These are phyloP conservation scores for Micrasema longulum DNA, from an alignment of 1,140 invertebrate species.

Conservation along the genomic window DNA sequence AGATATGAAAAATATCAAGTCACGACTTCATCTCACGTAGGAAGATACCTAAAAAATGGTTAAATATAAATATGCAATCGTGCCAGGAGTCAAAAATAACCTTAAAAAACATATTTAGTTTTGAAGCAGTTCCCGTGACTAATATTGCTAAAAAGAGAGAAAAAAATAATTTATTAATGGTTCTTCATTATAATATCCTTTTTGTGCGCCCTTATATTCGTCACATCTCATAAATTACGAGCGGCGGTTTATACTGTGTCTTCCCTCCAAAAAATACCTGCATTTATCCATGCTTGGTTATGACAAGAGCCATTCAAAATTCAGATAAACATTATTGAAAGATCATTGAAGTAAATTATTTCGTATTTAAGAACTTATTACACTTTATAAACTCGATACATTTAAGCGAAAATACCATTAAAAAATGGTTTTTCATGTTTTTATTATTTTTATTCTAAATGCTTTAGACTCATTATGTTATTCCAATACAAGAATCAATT, in stretches of 20 bases:
- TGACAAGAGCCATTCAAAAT: not conserved
- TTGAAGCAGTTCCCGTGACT: constrained; percentile 38
- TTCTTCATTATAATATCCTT: constrained; percentile 41
- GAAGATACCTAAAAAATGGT: too few relatives aligned
- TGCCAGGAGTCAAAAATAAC: constrained; percentile 18
- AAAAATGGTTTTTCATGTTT: too few relatives aligned
- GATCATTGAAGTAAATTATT: constrained; percentile 17
- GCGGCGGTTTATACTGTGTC: constrained; percentile 7
- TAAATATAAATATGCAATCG: too few relatives aligned
- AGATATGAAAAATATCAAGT: not conserved
- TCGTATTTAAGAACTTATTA: not conserved
- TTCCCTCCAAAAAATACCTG: constrained; percentile 7
- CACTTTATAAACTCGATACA: not conserved
- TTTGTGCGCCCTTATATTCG: constrained; percentile 47
- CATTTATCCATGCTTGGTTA: not conserved
- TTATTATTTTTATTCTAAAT: not conserved
- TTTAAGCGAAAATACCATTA: not conserved
- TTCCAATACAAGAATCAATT: too few relatives aligned
- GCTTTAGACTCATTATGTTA: too few relatives aligned
- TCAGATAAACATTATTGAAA: constrained; percentile 13
- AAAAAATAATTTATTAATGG: constrained; percentile 27
- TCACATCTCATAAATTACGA: constrained; percentile 52
- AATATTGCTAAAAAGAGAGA: constrained; percentile 19
- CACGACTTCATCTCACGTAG: not conserved
- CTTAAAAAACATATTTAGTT: constrained; percentile 5